A percentile compares a stretch with the other conserved stretches of the same genome.
phyloP scores from a whole-genome alignment of 2,888 invertebrate species.

The Cheilosia soror region DNA sequence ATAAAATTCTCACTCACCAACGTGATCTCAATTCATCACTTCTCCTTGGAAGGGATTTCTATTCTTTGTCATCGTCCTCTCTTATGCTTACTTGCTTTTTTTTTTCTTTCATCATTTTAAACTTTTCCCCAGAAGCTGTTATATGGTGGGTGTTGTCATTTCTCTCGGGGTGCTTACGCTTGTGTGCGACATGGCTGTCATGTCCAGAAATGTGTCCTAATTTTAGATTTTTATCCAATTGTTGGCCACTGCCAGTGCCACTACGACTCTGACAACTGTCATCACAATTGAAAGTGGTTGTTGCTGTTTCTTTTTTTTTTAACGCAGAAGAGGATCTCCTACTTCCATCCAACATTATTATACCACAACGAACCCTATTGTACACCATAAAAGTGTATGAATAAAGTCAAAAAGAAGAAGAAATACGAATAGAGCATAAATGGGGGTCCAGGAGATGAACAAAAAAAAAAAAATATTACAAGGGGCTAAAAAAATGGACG shows the following conservation, averaged over 20 bases:
- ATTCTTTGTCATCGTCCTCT: conserved; percentile 20
- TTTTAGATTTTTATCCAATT: conserved; percentile 68
- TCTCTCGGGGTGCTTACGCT: conserved; percentile 5
- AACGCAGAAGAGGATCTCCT: conserved; percentile 38
- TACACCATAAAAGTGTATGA: conserved; percentile 56
- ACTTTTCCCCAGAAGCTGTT: conserved; percentile 7
- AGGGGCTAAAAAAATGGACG: conserved; percentile 44
- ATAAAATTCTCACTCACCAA: conserved; percentile 51
- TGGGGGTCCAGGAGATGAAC: not conserved
- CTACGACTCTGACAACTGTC: conserved; percentile 44
- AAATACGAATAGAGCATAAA: conserved; percentile 3
- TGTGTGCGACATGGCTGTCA: conserved; percentile 56
- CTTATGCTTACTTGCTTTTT: too few species aligned
- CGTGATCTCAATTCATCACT: conserved; percentile 42
- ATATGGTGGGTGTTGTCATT: conserved; percentile 28
- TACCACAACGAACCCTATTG: conserved; percentile 39
- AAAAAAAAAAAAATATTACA: conserved; percentile 21
- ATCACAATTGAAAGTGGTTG: conserved; percentile 59
- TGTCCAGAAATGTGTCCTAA: conserved; percentile 70
- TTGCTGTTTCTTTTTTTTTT: conserved; percentile 31
- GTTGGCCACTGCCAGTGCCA: conserved; percentile 61
- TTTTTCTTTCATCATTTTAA: conserved; percentile 5
- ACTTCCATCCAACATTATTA: not conserved
- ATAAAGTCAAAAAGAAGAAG: conserved; percentile 52
- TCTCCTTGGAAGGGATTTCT: conserved; percentile 1